Evolutionary conservation across 2,888 invertebrate genomes (phyloP).

Genomic region (Drosophila leonis): DNA sequence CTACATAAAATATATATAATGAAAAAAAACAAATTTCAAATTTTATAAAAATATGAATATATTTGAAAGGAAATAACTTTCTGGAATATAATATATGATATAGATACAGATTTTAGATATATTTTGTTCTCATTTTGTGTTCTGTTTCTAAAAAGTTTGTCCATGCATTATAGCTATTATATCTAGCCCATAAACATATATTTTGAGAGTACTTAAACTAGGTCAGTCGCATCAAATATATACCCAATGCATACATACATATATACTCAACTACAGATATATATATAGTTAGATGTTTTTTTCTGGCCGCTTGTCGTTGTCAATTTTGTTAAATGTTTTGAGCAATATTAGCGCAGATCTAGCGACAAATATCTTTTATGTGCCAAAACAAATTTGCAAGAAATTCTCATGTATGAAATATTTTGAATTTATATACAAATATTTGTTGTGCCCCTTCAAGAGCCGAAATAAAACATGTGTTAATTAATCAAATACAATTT

Average conservation of each 20-base stretch:
- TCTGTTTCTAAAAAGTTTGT: background rate
- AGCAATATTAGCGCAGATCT: constrained; percentile 66
- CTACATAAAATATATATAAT: background rate
- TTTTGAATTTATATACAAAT: constrained; percentile 45
- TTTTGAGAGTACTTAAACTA: constrained; percentile 51
- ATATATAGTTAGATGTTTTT: constrained; percentile 2
- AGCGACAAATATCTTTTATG: constrained; percentile 60
- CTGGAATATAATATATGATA: too few relatives aligned
- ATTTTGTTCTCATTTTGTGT: background rate
- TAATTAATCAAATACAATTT: constrained; percentile 63
- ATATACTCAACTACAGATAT: background rate
- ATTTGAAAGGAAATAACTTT: background rate
- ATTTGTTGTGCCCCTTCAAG: constrained; percentile 24
- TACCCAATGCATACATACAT: background rate
- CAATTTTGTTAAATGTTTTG: constrained; percentile 77
- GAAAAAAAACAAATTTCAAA: background rate
- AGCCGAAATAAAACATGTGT: constrained; percentile 48
- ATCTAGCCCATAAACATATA: background rate
- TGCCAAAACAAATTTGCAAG: constrained; percentile 69
- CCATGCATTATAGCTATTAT: constrained; percentile 1
- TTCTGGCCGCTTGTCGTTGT: constrained; percentile 66
- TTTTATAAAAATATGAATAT: background rate
- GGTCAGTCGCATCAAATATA: constrained; percentile 45
- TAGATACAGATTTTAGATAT: background rate
- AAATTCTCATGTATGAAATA: constrained; percentile 50